Evolutionary conservation across 1,140 invertebrate species (phyloP), one percentile per base, ranked within the genome.

Genomic region (Branchinecta lynchi): DNA sequence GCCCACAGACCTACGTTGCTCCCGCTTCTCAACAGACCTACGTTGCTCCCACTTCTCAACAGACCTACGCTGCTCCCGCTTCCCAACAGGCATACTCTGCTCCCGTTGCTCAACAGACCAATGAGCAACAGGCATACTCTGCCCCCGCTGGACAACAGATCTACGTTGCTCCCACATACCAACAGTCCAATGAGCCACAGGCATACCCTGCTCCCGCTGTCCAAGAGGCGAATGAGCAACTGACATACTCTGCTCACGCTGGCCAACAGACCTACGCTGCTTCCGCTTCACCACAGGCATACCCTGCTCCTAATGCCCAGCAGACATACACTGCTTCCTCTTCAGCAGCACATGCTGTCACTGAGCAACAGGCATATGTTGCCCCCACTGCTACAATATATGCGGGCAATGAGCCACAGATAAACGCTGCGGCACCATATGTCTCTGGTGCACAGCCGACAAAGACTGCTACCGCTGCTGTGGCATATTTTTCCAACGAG

Each of bases 271-370:
- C n/a, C n/a, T n/a, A n/a, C n/a, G n/a, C n/a, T n/a, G n/a, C 43
- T 17, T 8, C 66, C 43, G 45, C 45, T 60, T 21, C 68, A 12
- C 44, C 68, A 44, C 45, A 10, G 10, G 32, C 66, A 10, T 0
- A 15, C 0, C 46, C 67, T 45, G n/a, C 67, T 3, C 51, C 68
- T 69, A 44, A 44, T 3, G 68, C n/a, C n/a, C n/a, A n/a, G n/a
- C n/a, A n/a, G n/a, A n/a, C 45, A n/a, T 68, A 68, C 0, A 21
- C 69, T 69, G 51, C 67, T 9, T 66, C 70, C 12, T 46, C 70
- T 68, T 65, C 70, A 21, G 68, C 71, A 20, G 72, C 70, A 46
- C 68, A 67, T 0, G 65, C 71, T 0, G 70, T 69, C n/a, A n/a
- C n/a, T n/a, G n/a, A n/a, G n/a, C 66, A 21, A 6, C 66, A 21